These are phyloP conservation scores for Botia kubotai DNA, from an alignment of 2,797 vertebrate species.

Conservation along the genomic window DNA sequence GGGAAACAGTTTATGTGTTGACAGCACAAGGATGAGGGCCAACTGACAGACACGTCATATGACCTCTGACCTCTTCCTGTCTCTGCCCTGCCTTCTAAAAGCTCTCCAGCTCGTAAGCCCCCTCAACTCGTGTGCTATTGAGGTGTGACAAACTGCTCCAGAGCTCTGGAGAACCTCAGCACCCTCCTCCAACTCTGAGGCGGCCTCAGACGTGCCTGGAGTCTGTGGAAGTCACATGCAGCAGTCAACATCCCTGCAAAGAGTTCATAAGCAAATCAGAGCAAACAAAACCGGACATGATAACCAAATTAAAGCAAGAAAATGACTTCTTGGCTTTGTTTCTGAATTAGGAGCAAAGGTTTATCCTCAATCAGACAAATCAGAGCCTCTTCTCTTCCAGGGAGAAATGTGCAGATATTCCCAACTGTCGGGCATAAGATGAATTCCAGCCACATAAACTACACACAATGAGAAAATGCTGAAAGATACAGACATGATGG, in stretches of 20 bases:
- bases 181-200: conserved; percentile 50
- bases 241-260: conserved; percentile 40
- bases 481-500: conserved; percentile 68
- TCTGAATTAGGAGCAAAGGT: conserved; percentile 74
- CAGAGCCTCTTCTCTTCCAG: conserved; percentile 68
- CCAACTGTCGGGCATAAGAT: conserved; percentile 64
- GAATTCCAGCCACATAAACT: conserved; percentile 68
- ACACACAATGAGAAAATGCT: conserved; percentile 51
- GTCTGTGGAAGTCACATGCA: conserved; percentile 35
- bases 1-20: no score
- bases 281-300: conserved; percentile 63
- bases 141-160: conserved; percentile 94
- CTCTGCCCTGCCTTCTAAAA: conserved; percentile 62
- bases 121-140: conserved; percentile 95
- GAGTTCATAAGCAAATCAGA: conserved; percentile 54
- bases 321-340: conserved; percentile 71
- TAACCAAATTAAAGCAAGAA: conserved; percentile 64
- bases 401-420: conserved; percentile 61
- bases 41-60: conserved; percentile 72
- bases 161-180: conserved; percentile 86
- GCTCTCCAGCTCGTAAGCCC: conserved; percentile 76
- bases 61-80: conserved; percentile 79
- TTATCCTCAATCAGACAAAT: conserved; percentile 71
- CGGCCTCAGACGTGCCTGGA: conserved; percentile 27
- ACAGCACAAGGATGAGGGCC: no score